These are phyloP conservation scores for Neodiprion fabricii DNA, from an alignment of 1,140 invertebrate species.

Conservation along the genomic window DNA sequence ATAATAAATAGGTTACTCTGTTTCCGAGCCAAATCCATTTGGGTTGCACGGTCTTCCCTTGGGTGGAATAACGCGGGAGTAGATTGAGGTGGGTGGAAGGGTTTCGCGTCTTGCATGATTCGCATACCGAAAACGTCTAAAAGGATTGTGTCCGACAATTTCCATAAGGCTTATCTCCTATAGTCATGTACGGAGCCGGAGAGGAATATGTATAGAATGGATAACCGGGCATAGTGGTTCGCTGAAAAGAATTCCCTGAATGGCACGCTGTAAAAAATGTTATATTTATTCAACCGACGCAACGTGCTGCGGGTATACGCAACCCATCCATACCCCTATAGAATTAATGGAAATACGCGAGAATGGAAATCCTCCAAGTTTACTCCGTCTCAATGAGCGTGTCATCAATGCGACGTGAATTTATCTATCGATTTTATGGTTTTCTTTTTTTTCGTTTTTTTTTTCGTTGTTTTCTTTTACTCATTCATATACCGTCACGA, in stretches of 20 bases:
- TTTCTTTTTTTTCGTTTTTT: not conserved
- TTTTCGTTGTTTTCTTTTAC: not conserved
- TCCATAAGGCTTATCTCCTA: constrained; percentile 5
- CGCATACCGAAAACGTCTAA: constrained; percentile 7
- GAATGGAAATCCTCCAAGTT: not conserved
- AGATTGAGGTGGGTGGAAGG: not conserved
- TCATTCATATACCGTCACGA: too few relatives aligned
- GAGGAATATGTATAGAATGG: constrained; percentile 1
- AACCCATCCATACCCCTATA: not conserved
- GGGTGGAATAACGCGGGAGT: not conserved
- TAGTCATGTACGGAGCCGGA: not conserved
- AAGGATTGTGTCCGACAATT: constrained; percentile 7
- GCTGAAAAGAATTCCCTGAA: constrained; percentile 7
- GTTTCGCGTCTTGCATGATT: constrained; percentile 1
- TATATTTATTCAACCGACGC: not conserved
- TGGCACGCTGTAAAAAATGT: constrained; percentile 7
- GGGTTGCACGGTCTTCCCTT: not conserved
- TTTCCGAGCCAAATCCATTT: not conserved
- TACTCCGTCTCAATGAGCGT: not conserved
- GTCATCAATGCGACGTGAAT: not conserved
- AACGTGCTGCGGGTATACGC: not conserved
- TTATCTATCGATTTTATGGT: not conserved
- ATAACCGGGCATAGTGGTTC: not conserved
- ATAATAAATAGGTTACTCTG: not conserved
- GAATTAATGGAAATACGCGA: not conserved